Conservation (phyloP, 2,797 vertebrate species). For the Margarornis squamiger region DNA sequence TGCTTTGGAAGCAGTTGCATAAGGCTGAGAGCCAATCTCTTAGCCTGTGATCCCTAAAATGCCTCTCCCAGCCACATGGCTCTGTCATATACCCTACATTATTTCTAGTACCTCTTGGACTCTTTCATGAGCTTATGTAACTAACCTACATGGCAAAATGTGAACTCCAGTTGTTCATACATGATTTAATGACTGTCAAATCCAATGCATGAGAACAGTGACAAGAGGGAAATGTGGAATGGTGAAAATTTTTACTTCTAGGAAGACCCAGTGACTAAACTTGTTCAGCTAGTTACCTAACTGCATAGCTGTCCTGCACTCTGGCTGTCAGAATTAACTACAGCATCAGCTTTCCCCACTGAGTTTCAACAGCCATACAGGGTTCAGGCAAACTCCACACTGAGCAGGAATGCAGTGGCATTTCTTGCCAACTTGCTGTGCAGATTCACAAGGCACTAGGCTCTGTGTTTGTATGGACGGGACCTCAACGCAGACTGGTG, state of each 20-base stretch:
- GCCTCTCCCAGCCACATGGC: background rate
- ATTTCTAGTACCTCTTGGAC: background rate
- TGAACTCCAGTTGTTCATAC: accelerated
- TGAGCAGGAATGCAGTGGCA: background rate
- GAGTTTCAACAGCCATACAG: background rate
- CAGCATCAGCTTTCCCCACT: background rate
- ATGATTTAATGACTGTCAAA: background rate
- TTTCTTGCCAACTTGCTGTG: background rate
- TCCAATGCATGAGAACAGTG: background rate
- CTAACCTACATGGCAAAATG: background rate
- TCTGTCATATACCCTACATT: background rate
- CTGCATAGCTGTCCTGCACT: background rate
- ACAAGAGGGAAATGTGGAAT: background rate
- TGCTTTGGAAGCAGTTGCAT: background rate
- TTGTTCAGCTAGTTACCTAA: background rate
- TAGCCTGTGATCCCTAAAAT: background rate
- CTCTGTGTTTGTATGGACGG: background rate
- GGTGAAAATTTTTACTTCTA: background rate
- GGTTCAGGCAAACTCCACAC: background rate
- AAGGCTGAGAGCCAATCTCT: background rate
- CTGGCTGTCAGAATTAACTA: background rate
- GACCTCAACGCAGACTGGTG: background rate
- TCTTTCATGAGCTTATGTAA: background rate
- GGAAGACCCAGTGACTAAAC: background rate
- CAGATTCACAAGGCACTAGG: background rate